A percentile compares a stretch with the other conserved stretches of the same genome.
Conservation (phyloP, 1,140 invertebrate species). For the Drosophila melanogaster region Release_6_plus_ISO1_MT NT_037436.4:18928501-18929000, state of each 20-base stretch:
- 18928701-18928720: background rate
- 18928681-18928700: background rate
- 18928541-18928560: conserved; percentile 28
- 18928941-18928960: too few species aligned
- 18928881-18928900: too few species aligned
- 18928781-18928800: too few species aligned
- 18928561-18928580: conserved; percentile 17
- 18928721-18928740: background rate
- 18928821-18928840: too few species aligned
- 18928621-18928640: conserved; percentile 17
- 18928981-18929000: background rate
- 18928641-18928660: conserved; percentile 13
- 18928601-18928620: conserved; percentile 34
- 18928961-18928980: too few species aligned
- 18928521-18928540: conserved; percentile 62
- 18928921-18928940: too few species aligned
- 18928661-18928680: conserved; percentile 2
- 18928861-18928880: too few species aligned
- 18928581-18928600: conserved; percentile 28
- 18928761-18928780: too few species aligned
- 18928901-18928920: too few species aligned
- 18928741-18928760: too few species aligned
- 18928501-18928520: conserved; percentile 22
- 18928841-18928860: too few species aligned
- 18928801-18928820: too few species aligned